A percentile compares a stretch with the other conserved stretches of the same genome.
These are phyloP conservation scores for Leptinotarsa haldemani DNA, from an alignment of 2,888 invertebrate genomes.

Conservation along the genomic window DNA sequence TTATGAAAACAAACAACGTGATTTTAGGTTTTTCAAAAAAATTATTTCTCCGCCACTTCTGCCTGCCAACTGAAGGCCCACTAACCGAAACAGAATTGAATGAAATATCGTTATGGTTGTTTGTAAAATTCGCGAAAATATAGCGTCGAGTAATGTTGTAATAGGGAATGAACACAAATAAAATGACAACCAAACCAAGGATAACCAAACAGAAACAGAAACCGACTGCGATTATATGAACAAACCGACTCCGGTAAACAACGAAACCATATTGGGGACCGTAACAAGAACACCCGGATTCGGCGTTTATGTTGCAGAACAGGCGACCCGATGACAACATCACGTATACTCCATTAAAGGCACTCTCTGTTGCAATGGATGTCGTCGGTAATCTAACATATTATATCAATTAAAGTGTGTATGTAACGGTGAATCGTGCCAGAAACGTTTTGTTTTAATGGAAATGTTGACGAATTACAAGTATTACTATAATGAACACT, in stretches of 20 bases:
- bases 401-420: not conserved
- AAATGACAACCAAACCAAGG: not conserved
- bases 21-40: too few species aligned
- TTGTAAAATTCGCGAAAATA: not conserved
- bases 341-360: not conserved
- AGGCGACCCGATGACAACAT: not conserved
- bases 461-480: not conserved
- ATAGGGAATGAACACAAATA: not conserved
- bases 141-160: not conserved
- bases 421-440: not conserved
- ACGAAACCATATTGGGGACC: not conserved
- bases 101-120: too few species aligned
- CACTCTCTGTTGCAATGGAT: not conserved
- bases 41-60: too few species aligned
- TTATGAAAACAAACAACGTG: too few species aligned
- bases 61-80: too few species aligned
- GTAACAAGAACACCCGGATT: not conserved
- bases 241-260: not conserved
- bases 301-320: not conserved
- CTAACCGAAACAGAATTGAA: too few species aligned
- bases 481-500: too few species aligned
- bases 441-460: not conserved
- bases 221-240: not conserved
- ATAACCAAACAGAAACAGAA: slow-evolving; percentile 1
- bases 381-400: not conserved